Percentiles rank a stretch among this genome's conserved stretches.
Evolutionary conservation across 2,113 vertebrate species (phyloP).

Genomic region (Perognathus longimembris): DNA sequence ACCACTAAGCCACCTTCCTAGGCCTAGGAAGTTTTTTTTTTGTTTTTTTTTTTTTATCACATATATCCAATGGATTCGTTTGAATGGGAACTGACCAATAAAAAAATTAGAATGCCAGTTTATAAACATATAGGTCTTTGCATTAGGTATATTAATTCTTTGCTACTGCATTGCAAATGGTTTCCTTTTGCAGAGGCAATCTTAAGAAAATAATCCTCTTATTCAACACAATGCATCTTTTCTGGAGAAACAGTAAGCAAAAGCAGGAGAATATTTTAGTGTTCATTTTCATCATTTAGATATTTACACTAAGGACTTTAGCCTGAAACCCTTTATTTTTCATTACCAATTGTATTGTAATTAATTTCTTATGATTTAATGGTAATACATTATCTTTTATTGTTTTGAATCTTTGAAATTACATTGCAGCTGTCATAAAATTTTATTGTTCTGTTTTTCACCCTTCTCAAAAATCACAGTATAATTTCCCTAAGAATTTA

Average conservation of each 20-base stretch:
- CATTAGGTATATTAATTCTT: conserved; percentile 16
- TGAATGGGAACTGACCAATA: neutral
- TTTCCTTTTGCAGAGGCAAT: neutral
- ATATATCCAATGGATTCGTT: neutral
- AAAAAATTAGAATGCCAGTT: conserved; percentile 12
- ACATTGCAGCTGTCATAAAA: neutral
- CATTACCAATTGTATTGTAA: neutral
- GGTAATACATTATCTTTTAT: neutral
- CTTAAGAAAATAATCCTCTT: neutral
- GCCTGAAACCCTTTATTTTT: neutral
- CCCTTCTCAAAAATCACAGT: neutral
- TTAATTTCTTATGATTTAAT: neutral
- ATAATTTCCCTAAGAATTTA: neutral
- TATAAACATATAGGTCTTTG: neutral
- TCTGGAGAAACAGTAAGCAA: neutral
- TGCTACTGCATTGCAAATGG: neutral
- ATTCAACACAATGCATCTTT: neutral
- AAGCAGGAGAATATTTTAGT: conserved; percentile 5
- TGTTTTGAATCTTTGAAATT: neutral
- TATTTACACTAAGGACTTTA: conserved; percentile 14
- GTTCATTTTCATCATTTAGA: neutral
- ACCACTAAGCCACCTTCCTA: no score
- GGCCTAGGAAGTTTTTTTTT: no score
- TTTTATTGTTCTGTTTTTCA: conserved; percentile 3
- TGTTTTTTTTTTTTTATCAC: no score